Evolutionary conservation across 2,888 invertebrate species (phyloP).

Genomic region (Xanthorhoe designata): DNA sequence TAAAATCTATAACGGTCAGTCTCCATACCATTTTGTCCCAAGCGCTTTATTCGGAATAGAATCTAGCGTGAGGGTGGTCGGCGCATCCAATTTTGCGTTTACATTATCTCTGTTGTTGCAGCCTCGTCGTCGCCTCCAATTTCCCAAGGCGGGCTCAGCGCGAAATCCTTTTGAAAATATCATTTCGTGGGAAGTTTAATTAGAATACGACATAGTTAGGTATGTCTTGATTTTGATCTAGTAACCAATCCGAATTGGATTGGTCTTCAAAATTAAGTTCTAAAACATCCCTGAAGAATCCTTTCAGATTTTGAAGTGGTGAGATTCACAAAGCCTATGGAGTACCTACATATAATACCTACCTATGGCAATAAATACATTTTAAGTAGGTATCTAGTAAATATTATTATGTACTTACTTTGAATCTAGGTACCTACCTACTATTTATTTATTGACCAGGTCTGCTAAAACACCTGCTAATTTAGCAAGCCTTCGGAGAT

Average conservation of each 20-base stretch:
- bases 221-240: slow-evolving; percentile 28
- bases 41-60: slow-evolving; percentile 50
- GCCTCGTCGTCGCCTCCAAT: slow-evolving; percentile 57
- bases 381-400: too few species aligned
- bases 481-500: too few species aligned
- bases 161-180: slow-evolving; percentile 55
- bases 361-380: too few species aligned
- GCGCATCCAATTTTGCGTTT: slow-evolving; percentile 66
- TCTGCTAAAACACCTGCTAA: too few species aligned
- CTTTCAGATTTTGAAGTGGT: too few species aligned
- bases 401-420: too few species aligned
- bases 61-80: slow-evolving; percentile 46
- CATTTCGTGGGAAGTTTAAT: slow-evolving; percentile 51
- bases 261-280: not conserved
- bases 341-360: too few species aligned
- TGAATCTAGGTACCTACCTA: too few species aligned
- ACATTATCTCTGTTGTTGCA: slow-evolving; percentile 70
- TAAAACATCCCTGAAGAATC: too few species aligned
- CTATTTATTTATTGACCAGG: too few species aligned
- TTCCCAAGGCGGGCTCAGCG: slow-evolving; percentile 56
- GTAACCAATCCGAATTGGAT: not conserved
- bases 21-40: slow-evolving; percentile 31
- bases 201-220: slow-evolving; percentile 36
- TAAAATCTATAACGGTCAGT: slow-evolving; percentile 17
- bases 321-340: too few species aligned